A percentile compares a stretch with the other conserved stretches of the same genome.
Evolutionary conservation across 2,113 vertebrate genomes (phyloP).

Genomic region (Lipophrys pholis): DNA sequence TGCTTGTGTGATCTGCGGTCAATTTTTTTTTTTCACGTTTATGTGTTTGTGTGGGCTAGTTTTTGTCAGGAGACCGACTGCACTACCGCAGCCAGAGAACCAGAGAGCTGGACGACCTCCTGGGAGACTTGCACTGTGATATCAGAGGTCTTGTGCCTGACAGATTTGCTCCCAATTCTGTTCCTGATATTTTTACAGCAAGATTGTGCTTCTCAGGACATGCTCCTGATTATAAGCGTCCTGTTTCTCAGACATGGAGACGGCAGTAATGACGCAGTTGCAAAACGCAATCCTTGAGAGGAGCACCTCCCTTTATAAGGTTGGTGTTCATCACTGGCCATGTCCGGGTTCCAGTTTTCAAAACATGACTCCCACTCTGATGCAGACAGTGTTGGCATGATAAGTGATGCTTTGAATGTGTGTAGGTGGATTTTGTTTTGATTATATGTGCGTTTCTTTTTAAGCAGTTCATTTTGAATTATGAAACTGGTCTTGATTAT

Average conservation of each 20-base stretch:
- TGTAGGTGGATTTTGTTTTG: conserved; percentile 28
- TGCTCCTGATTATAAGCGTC: neutral
- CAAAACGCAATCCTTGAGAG: conserved; percentile 89
- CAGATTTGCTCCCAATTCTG: neutral
- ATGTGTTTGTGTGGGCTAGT: conserved; percentile 76
- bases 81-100: conserved; percentile 93
- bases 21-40: neutral
- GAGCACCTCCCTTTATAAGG: conserved; percentile 85
- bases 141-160: conserved; percentile 82
- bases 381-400: conserved; percentile 7
- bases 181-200: neutral
- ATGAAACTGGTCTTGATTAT: conserved; percentile 5
- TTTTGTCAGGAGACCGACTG: conserved; percentile 92
- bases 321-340: conserved; percentile 23
- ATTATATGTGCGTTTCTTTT: conserved; percentile 2
- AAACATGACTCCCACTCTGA: conserved; percentile 30
- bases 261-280: conserved; percentile 91
- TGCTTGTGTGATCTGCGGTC: neutral
- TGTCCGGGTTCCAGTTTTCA: conserved; percentile 12
- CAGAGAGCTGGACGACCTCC: conserved; percentile 90
- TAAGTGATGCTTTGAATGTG: conserved; percentile 20
- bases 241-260: conserved; percentile 89
- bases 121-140: conserved; percentile 94
- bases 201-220: neutral
- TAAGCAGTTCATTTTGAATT: conserved; percentile 24